These are phyloP conservation scores for Cossypha dichroa DNA, from an alignment of 2,797 vertebrate species.

Conservation along the genomic window DNA sequence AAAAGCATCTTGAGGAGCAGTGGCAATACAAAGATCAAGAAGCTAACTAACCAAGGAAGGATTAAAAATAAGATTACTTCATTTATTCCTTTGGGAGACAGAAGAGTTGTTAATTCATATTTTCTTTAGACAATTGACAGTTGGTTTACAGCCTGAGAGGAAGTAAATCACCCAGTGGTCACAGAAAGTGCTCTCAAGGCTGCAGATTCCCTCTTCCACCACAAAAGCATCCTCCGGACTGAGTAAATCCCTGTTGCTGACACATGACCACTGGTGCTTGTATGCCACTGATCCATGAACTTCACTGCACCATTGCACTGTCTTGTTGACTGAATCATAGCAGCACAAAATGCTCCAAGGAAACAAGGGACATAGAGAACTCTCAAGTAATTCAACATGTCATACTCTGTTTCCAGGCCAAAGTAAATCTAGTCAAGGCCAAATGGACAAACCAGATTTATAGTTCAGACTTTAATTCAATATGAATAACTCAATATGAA, in stretches of 20 bases:
- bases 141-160: background rate
- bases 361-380: background rate
- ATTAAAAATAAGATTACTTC: background rate
- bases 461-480: background rate
- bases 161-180: background rate
- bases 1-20: background rate
- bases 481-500: background rate
- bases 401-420: background rate
- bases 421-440: background rate
- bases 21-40: background rate
- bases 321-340: background rate
- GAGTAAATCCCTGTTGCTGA: background rate
- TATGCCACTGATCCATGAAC: background rate
- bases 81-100: background rate
- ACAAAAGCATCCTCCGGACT: background rate
- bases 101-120: background rate
- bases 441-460: background rate
- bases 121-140: background rate
- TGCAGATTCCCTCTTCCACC: background rate
- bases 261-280: background rate
- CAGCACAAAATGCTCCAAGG: background rate
- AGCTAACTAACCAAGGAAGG: background rate
- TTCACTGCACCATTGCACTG: background rate
- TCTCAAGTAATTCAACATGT: background rate
- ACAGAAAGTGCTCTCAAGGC: background rate